Evolutionary conservation across 2,888 invertebrate species (phyloP).

Genomic region (Lithophane ornitopus): DNA sequence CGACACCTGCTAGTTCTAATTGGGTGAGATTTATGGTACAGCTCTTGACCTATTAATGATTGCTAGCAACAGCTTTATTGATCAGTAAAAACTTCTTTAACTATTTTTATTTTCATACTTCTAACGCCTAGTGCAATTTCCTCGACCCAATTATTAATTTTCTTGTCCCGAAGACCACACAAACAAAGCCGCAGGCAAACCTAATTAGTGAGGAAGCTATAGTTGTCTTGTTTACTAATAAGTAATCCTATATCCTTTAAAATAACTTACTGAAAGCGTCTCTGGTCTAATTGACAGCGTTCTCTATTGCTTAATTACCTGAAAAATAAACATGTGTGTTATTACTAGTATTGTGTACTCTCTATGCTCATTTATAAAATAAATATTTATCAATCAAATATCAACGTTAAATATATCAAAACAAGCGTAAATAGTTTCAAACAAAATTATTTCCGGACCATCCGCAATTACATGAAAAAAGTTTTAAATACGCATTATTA

Average conservation of each 20-base stretch:
- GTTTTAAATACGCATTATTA: slow-evolving; percentile 66
- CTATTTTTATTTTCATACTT: slow-evolving; percentile 5
- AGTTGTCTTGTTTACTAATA: slow-evolving; percentile 41
- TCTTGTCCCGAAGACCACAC: slow-evolving; percentile 16
- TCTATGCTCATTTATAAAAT: slow-evolving; percentile 29
- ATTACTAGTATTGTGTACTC: not conserved
- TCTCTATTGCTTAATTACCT: slow-evolving; percentile 52
- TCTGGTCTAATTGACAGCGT: slow-evolving; percentile 20
- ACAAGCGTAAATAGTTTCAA: slow-evolving; percentile 46
- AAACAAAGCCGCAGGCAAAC: slow-evolving; percentile 19
- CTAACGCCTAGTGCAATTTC: slow-evolving; percentile 2
- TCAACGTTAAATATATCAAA: slow-evolving; percentile 35
- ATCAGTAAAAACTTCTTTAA: not conserved
- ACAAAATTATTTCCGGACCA: slow-evolving; percentile 43
- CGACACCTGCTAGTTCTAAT: slow-evolving; percentile 33
- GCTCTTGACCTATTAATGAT: not conserved
- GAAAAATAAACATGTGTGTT: slow-evolving; percentile 52
- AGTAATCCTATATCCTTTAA: slow-evolving; percentile 38
- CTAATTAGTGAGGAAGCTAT: slow-evolving; percentile 47
- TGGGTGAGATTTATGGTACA: not conserved
- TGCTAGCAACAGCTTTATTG: slow-evolving; percentile 5
- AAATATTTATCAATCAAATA: slow-evolving; percentile 32
- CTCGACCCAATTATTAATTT: slow-evolving; percentile 16
- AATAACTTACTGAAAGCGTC: slow-evolving; percentile 41
- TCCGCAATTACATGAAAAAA: slow-evolving; percentile 63